phyloP scores from a whole-genome alignment of 2,113 vertebrate species.

The Muntiacus reevesi region DNA sequence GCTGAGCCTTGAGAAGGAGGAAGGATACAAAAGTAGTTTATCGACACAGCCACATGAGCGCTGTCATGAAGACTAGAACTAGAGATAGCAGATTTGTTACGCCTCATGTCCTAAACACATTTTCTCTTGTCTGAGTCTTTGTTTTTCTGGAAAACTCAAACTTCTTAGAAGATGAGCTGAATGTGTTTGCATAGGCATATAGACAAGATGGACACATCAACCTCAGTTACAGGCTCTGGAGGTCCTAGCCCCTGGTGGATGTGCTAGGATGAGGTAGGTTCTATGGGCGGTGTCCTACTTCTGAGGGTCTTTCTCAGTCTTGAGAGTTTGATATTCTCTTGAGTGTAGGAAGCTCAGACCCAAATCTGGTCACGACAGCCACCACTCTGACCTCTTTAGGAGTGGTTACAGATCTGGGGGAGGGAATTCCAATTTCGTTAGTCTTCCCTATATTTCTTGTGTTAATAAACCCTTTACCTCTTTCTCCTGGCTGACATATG shows the following conservation, averaged over 20 bases:
- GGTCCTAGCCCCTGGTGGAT: neutral
- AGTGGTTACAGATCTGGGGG: neutral
- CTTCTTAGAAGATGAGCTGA: neutral
- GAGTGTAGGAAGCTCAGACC: neutral
- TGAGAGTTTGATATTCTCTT: neutral
- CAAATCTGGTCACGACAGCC: neutral
- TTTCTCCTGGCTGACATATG: conserved; percentile 46
- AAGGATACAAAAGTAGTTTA: conserved; percentile 19
- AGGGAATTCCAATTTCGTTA: conserved; percentile 42
- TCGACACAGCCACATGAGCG: neutral
- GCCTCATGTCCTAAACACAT: neutral
- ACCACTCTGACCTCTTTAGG: neutral
- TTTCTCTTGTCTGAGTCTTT: conserved; percentile 3
- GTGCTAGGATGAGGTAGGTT: neutral
- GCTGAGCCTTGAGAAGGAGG: neutral
- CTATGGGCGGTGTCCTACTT: neutral
- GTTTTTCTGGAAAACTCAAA: conserved; percentile 23
- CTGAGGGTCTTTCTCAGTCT: neutral
- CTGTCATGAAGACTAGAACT: neutral
- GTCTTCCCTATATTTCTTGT: conserved; percentile 40
- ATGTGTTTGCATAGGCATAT: neutral
- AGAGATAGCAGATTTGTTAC: neutral
- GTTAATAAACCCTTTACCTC: conserved; percentile 58
- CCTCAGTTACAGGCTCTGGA: neutral
- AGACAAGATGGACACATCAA: neutral